Base-by-base conservation (phyloP, 2,797 vertebrate genomes). In the Hoplostethus atlanticus region DNA sequence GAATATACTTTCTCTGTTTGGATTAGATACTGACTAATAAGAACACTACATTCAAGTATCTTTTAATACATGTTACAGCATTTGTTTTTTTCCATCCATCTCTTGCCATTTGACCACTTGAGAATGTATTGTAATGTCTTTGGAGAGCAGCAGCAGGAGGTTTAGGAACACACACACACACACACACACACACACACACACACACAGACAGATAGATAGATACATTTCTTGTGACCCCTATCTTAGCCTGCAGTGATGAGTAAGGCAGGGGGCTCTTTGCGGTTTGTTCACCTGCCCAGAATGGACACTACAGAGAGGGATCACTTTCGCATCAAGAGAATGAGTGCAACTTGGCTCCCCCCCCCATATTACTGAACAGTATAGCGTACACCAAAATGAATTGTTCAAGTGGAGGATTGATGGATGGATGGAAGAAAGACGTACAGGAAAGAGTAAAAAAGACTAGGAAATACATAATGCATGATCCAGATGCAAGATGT, bases 211-310 rank as follows among this genome's bases (percentile, higher is more conserved):
- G 40, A 42, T 9, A 40, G 38, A 42, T 42, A 11, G 40, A 10
- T 10, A 40, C 7, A 28, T n/a, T 17, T 84, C 77, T 80, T 63
- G 61, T 68, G 59, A 68, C 47, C 81, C 73, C 60, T 66, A 57
- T 64, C 74, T 66, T 63, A 52, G 71, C 59, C 76, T 75, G 76
- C 73, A 56, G 76, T 71, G 77, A 89, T 87, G 84, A 89, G 79
- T 84, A 84, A 87, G 72, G 64, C 71, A 38, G 51, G 67, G 64
- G 55, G 81, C 72, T 87, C 87, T 90, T 89, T 87, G 84, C 86
- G 84, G 80, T 87, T 79, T 80, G 82, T 82, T 84, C 47, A 83
- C 52, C 61, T 86, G 83, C 73, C 81, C 79, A 83, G 84, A 88
- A 68, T 46, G 56, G 38, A 68, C 46, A 64, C 64, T 70, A 70